phyloP scores from a whole-genome alignment of 2,113 vertebrate species.

The Baryphthengus martii region DNA sequence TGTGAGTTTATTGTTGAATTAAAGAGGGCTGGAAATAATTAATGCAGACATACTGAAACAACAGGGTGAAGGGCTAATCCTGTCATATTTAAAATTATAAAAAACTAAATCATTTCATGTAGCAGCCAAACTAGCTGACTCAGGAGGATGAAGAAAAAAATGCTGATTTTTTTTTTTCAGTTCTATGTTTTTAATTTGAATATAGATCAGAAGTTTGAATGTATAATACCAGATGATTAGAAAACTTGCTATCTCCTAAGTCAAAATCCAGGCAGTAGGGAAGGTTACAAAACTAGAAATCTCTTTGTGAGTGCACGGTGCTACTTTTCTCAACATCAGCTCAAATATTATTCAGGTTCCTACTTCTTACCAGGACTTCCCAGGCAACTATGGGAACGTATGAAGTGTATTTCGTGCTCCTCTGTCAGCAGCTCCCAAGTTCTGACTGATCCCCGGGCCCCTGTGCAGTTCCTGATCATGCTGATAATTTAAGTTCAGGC shows the following conservation, averaged over 20 bases:
- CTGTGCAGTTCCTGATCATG: background rate
- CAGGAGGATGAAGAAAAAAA: background rate
- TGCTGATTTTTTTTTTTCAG: background rate
- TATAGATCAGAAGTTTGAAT: background rate
- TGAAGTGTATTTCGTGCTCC: background rate
- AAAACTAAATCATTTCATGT: background rate
- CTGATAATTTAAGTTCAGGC: background rate
- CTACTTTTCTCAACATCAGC: background rate
- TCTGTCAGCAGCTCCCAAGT: background rate
- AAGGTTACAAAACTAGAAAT: background rate
- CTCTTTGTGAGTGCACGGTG: background rate
- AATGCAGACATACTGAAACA: slow-evolving; percentile 5
- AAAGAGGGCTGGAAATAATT: slow-evolving; percentile 40
- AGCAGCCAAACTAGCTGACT: slow-evolving; percentile 37
- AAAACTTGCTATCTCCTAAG: background rate
- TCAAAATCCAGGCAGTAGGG: background rate
- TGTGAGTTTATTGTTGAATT: slow-evolving; percentile 28
- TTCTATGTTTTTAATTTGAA: background rate
- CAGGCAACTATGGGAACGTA: background rate
- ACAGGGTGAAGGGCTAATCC: slow-evolving; percentile 36
- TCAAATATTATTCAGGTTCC: background rate
- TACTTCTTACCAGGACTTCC: background rate
- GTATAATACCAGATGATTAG: background rate
- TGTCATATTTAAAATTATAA: background rate
- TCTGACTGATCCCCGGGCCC: background rate